Percentiles rank a stretch among this genome's conserved stretches.
phyloP scores from a whole-genome alignment of 2,888 invertebrate genomes.

The Leucophora obtusa region DNA sequence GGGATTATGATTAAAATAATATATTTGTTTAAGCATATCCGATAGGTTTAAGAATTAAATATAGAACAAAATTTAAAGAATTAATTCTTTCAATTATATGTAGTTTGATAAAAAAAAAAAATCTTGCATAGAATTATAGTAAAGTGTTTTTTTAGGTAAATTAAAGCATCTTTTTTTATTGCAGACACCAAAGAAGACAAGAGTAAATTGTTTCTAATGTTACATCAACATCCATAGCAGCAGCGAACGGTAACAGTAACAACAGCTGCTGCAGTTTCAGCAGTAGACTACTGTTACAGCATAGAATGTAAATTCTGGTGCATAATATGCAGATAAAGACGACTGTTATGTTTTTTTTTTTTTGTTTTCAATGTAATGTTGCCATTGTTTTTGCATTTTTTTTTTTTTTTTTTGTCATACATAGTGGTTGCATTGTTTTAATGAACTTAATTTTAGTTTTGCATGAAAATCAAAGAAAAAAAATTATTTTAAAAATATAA shows the following conservation, averaged over 20 bases:
- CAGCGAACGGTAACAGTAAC: too few species aligned
- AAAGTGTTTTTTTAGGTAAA: slow-evolving; percentile 51
- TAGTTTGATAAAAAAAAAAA: background rate
- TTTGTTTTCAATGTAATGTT: slow-evolving; percentile 52
- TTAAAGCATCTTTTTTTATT: slow-evolving; percentile 50
- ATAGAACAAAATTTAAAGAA: background rate
- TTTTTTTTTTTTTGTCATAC: slow-evolving; percentile 40
- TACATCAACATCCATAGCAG: slow-evolving; percentile 38
- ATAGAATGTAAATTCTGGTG: slow-evolving; percentile 29
- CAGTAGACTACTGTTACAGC: slow-evolving; percentile 19
- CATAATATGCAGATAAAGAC: slow-evolving; percentile 46
- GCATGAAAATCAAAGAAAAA: slow-evolving; percentile 47
- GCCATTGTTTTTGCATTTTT: slow-evolving; percentile 46
- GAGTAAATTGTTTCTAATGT: slow-evolving; percentile 35
- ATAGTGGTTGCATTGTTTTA: slow-evolving; percentile 54
- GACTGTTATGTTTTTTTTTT: slow-evolving; percentile 42
- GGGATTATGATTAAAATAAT: too few species aligned
- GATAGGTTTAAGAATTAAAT: too few species aligned
- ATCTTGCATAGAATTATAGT: slow-evolving; percentile 31
- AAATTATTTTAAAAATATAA: slow-evolving; percentile 53
- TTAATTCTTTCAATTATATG: slow-evolving; percentile 20
- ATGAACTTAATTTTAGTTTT: slow-evolving; percentile 56
- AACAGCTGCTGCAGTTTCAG: background rate
- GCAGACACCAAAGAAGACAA: slow-evolving; percentile 21
- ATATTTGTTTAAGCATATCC: too few species aligned